phyloP scores from a whole-genome alignment of 1,140 invertebrate genomes.

The Microplitis demolitor region DNA sequence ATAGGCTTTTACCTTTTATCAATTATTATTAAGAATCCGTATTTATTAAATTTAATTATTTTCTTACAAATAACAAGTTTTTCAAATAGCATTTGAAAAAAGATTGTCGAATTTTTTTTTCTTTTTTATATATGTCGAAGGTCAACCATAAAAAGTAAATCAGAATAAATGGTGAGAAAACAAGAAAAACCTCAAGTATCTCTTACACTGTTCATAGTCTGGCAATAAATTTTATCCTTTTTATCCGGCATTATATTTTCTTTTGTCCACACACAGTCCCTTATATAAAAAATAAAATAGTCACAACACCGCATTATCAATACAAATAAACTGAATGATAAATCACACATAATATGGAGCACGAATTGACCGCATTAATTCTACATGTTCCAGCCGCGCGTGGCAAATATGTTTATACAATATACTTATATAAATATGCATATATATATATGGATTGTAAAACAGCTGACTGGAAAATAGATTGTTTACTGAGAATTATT shows the following conservation, averaged over 20 bases:
- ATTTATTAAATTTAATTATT: background rate
- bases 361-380: slow-evolving; percentile 6
- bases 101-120: too few relatives aligned
- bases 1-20: too few relatives aligned
- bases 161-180: background rate
- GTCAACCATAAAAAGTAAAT: background rate
- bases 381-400: background rate
- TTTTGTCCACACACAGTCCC: background rate
- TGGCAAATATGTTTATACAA: background rate
- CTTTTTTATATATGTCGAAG: background rate
- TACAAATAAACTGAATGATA: background rate
- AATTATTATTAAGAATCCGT: background rate
- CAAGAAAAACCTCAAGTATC: background rate
- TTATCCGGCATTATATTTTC: slow-evolving; percentile 15
- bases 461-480: slow-evolving; percentile 10
- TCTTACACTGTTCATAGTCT: slow-evolving; percentile 12
- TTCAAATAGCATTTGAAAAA: too few relatives aligned
- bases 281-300: background rate
- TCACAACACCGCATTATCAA: background rate
- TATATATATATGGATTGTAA: background rate
- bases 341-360: background rate
- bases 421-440: too few relatives aligned
- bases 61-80: background rate
- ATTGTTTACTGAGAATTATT: background rate
- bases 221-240: slow-evolving; percentile 7